A percentile compares a stretch with the other conserved stretches of the same genome.
phyloP scores from a whole-genome alignment of 37 sponge, comb jelly and placozoan species.

The Agelas oroides region DNA sequence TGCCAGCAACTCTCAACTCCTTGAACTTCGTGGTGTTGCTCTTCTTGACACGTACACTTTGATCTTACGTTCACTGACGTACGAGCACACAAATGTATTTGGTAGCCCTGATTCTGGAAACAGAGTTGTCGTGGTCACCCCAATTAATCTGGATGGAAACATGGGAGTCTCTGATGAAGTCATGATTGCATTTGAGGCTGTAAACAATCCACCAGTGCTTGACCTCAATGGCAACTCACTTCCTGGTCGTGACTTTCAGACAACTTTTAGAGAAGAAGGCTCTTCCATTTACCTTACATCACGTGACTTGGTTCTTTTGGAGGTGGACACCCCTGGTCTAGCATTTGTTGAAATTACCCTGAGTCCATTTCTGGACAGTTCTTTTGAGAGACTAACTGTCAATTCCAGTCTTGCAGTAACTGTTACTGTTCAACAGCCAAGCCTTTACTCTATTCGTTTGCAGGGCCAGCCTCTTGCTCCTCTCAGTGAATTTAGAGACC shows the following conservation, averaged over 20 bases:
- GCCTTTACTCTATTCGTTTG: background rate
- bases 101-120: conserved; percentile 49
- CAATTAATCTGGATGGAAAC: conserved; percentile 10
- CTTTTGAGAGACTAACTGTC: background rate
- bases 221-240: conserved; percentile 67
- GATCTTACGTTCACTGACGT: conserved; percentile 61
- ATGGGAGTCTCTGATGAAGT: conserved; percentile 40
- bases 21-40: conserved; percentile 45
- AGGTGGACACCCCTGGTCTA: conserved; percentile 44
- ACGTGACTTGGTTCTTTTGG: background rate
- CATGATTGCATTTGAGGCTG: conserved; percentile 38
- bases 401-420: background rate
- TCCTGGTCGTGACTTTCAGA: conserved; percentile 19
- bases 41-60: conserved; percentile 21
- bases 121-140: conserved; percentile 38
- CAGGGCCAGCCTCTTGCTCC: conserved; percentile 33
- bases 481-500: conserved; percentile 23
- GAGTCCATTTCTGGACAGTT: background rate
- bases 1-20: background rate
- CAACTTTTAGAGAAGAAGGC: conserved; percentile 48
- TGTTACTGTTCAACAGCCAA: background rate
- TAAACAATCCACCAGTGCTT: conserved; percentile 72
- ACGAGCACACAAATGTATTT: conserved; percentile 22
- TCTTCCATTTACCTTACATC: conserved; percentile 24
- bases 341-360: conserved; percentile 17